Evolutionary conservation across 30 jellyfish, hydroid and myxozoan genomes (phyloP), one percentile per base, ranked within the genome.

Genomic region (Morbakka virulenta): DNA sequence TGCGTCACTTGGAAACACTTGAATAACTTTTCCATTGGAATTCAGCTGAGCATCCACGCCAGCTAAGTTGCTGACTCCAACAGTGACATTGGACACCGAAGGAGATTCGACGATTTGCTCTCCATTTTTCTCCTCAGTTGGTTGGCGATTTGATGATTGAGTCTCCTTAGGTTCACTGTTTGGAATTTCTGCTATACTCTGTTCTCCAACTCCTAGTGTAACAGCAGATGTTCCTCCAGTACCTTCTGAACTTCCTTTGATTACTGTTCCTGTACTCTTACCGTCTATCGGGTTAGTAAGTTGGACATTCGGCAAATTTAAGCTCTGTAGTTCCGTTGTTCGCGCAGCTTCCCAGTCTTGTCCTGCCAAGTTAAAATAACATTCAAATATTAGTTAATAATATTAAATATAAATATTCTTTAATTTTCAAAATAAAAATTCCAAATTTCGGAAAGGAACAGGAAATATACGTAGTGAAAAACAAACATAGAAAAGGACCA

Each of bases 11-110:
- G 97, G 97, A 33, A 90, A 12, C 13, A 34, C 53, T 48, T 66
- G 71, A 48, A 76, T 35, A 2, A 63, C 85, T 12, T 77, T 72
- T n/a, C 90, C 91, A 72, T 90, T 90, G 13, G 79, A 30, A n/a
- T 30, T 13, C 31, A 90, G 75, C 25, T 83, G 80, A 4, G 82
- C 96, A 20, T 84, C 96, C 22, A 66, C 80, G 23, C 96, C 96
- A 53, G 97, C 97, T 0, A 72, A 52, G 35, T 90, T 90, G 1
- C 24, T 36, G 21, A 90, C 53, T n/a, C 81, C 85, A 35, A 79
- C 70, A 1, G 17, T 57, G 23, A 64, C 35, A 26, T 66, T 31
- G 17, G 57, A 41, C 9, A 41, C 57, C 57, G 57, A 41, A 17
- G 57, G 17, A 41, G 57, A 6, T 41, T 41, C 57, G 13, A 41